phyloP scores from a whole-genome alignment of 2,888 invertebrate species.

The Thecophora atra region DNA sequence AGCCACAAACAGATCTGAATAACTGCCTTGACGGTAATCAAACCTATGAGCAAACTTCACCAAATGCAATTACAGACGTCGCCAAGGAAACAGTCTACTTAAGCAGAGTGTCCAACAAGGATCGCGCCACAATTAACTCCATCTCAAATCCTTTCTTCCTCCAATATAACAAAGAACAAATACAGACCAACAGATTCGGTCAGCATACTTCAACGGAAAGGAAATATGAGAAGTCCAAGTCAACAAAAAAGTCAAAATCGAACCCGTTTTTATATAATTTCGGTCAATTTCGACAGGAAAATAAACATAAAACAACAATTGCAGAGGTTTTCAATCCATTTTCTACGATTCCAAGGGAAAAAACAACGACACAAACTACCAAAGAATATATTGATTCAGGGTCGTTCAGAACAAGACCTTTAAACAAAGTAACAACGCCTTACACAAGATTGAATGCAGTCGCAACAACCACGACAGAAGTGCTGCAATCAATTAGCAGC shows the following conservation, averaged over 20 bases:
- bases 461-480: background rate
- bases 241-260: background rate
- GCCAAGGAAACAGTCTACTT: background rate
- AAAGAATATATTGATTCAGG: slow-evolving; percentile 14
- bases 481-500: too few relatives aligned
- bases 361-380: background rate
- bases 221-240: too few relatives aligned
- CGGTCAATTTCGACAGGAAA: background rate
- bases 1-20: slow-evolving; percentile 42
- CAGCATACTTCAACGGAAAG: too few relatives aligned
- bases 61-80: background rate
- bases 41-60: background rate
- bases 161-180: background rate
- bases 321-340: background rate
- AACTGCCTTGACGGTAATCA: slow-evolving; percentile 47
- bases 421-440: background rate
- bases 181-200: background rate
- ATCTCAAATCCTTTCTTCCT: slow-evolving; percentile 24
- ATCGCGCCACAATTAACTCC: background rate
- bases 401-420: slow-evolving; percentile 20
- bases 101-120: background rate
- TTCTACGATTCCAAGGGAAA: background rate
- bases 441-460: background rate
- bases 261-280: background rate
- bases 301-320: background rate